phyloP scores from a whole-genome alignment of 2,888 invertebrate species.

The Flexamia atlantica region DNA sequence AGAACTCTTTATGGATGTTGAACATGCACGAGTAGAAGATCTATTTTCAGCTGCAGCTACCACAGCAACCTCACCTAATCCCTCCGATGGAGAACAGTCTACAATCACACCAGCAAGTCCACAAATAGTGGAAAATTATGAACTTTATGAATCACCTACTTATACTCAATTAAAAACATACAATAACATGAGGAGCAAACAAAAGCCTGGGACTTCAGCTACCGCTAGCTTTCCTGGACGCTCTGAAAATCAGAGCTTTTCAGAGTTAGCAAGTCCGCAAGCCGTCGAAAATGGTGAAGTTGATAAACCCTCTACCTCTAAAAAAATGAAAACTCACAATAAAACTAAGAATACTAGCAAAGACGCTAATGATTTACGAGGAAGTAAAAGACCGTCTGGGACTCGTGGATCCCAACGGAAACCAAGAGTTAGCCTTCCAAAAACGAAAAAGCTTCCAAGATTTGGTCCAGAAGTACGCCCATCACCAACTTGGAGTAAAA shows the following conservation, averaged over 20 bases:
- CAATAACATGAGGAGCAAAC: no score
- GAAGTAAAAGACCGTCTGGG: neutral
- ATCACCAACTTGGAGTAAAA: constrained; percentile 42
- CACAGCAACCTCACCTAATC: neutral
- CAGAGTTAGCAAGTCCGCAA: no score
- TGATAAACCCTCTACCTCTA: neutral
- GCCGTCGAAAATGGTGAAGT: no score
- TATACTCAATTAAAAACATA: no score
- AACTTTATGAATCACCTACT: no score
- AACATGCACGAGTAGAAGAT: neutral
- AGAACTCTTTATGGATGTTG: neutral
- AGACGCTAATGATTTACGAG: neutral
- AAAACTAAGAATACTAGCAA: neutral
- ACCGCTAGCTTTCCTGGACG: no score
- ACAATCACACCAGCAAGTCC: no score
- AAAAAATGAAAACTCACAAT: constrained; percentile 1
- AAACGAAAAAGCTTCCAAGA: neutral
- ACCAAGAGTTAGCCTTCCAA: no score
- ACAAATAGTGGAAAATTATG: neutral
- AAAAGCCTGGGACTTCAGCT: no score
- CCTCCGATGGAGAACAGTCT: neutral
- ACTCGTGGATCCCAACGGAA: neutral
- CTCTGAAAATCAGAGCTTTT: no score
- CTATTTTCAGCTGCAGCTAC: neutral
- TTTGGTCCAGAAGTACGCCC: constrained; percentile 15